phyloP scores from a whole-genome alignment of 1,140 invertebrate species.

The Frieseomelitta varia region DNA sequence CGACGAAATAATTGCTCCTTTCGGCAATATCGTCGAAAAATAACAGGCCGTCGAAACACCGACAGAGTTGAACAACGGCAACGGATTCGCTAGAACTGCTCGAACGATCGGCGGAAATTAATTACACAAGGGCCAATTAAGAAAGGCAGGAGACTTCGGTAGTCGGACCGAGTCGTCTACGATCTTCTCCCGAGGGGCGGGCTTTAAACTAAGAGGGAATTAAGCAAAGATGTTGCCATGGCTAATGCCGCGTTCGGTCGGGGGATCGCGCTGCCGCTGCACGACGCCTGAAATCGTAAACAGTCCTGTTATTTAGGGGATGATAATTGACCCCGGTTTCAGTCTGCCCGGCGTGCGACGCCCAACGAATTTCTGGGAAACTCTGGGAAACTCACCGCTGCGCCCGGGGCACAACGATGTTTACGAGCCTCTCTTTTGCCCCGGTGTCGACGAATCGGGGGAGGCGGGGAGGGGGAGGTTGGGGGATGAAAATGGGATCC shows the following conservation, averaged over 20 bases:
- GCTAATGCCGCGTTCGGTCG: slow-evolving; percentile 57
- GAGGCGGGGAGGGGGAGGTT: no score
- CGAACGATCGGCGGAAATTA: slow-evolving; percentile 61
- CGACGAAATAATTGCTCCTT: background rate
- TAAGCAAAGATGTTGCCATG: slow-evolving; percentile 75
- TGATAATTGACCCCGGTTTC: slow-evolving; percentile 73
- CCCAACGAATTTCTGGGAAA: slow-evolving; percentile 60
- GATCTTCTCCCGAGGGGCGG: slow-evolving; percentile 31
- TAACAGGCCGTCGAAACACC: background rate
- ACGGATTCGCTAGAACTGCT: slow-evolving; percentile 5
- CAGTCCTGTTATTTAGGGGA: slow-evolving; percentile 71
- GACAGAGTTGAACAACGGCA: no score
- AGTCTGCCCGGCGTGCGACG: slow-evolving; percentile 25
- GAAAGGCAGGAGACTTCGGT: slow-evolving; percentile 41
- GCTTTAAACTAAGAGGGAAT: slow-evolving; percentile 67
- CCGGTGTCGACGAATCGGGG: background rate
- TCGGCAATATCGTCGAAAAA: background rate
- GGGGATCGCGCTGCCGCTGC: slow-evolving; percentile 49
- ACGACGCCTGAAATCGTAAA: slow-evolving; percentile 67
- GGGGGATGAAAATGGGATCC: slow-evolving; percentile 55
- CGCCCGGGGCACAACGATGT: slow-evolving; percentile 42
- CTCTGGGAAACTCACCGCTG: slow-evolving; percentile 62
- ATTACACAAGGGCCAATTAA: slow-evolving; percentile 70
- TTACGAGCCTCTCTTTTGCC: slow-evolving; percentile 50
- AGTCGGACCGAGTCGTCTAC: slow-evolving; percentile 19